Percentiles rank a stretch among this genome's conserved stretches.
phyloP scores from a whole-genome alignment of 2,797 vertebrate species.

The Hyperoplus immaculatus region DNA sequence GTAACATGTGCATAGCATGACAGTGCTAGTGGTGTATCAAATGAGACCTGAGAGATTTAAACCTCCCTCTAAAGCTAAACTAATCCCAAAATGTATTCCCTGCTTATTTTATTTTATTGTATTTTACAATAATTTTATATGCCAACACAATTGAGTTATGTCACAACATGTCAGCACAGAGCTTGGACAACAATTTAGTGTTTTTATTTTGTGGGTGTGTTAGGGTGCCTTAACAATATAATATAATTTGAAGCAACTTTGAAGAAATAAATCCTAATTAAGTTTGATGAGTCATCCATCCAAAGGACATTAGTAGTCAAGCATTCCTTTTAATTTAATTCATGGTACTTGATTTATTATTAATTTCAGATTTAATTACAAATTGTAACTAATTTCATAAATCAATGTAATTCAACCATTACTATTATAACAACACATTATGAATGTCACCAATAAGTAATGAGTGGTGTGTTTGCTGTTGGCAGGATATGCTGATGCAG shows the following conservation, averaged over 20 bases:
- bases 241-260: background rate
- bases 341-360: background rate
- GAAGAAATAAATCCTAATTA: background rate
- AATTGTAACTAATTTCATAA: conserved; percentile 1
- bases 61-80: background rate
- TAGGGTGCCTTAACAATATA: background rate
- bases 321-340: background rate
- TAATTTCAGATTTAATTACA: conserved; percentile 8
- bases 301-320: background rate
- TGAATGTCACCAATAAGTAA: background rate
- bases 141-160: background rate
- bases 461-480: background rate
- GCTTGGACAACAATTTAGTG: background rate
- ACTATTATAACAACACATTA: background rate
- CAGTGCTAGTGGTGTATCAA: background rate
- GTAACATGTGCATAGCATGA: background rate
- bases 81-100: background rate
- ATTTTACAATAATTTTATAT: too few species aligned
- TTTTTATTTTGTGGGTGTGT: background rate
- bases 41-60: background rate
- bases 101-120: background rate
- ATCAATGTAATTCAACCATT: background rate
- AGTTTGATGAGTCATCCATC: background rate
- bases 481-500: conserved; percentile 97
- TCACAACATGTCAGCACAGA: background rate